phyloP scores from a whole-genome alignment of 2,113 vertebrate species.

The Tyto alba region DNA sequence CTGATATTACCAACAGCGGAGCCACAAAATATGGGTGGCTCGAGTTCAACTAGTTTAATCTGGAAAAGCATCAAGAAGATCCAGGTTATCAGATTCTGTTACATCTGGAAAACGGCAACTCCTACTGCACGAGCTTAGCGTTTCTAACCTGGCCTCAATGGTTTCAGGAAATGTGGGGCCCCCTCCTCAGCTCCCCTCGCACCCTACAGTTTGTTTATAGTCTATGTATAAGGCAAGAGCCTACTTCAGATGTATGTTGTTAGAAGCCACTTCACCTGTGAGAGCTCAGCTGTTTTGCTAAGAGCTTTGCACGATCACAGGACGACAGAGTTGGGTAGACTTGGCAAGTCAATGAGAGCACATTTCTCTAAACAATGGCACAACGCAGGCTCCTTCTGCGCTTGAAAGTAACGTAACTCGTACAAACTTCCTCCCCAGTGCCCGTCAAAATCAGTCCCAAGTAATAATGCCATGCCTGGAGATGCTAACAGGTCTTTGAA shows the following conservation, averaged over 20 bases:
- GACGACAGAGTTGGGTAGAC: rapidly evolving
- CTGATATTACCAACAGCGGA: neutral
- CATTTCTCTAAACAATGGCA: neutral
- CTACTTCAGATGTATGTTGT: neutral
- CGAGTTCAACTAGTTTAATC: neutral
- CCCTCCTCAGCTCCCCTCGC: too few species aligned
- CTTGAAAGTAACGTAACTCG: neutral
- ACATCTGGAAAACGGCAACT: neutral
- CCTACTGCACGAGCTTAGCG: rapidly evolving
- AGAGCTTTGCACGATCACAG: neutral
- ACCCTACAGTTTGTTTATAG: neutral
- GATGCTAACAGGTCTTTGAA: neutral
- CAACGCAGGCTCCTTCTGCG: neutral
- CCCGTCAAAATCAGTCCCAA: neutral
- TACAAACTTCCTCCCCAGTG: neutral
- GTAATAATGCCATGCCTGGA: neutral
- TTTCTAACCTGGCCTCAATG: neutral
- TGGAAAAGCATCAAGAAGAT: neutral
- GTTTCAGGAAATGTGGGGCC: neutral
- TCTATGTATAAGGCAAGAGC: neutral
- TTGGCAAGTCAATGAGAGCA: neutral
- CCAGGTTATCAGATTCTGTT: neutral
- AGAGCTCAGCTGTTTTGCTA: neutral
- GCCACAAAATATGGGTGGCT: neutral
- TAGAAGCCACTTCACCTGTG: neutral